Conservation (phyloP, 2,113 vertebrate genomes). For the Pithys albifrons region DNA sequence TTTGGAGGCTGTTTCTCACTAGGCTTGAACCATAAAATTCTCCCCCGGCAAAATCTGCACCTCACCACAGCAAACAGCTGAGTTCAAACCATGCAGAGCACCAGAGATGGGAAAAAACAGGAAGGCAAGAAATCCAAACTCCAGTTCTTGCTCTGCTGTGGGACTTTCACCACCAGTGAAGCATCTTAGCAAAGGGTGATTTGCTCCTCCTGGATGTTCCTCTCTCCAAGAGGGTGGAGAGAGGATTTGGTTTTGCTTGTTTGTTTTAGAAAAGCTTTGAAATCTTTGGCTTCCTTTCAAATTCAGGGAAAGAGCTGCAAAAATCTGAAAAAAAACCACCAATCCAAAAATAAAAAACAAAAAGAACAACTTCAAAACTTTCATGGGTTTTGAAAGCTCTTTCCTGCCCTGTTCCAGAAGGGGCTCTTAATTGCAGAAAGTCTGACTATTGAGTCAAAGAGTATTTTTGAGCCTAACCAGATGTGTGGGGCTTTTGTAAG, state of each 20-base stretch:
- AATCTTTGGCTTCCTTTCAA: conserved; percentile 26
- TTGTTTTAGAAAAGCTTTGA: conserved; percentile 13
- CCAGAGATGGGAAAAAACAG: not conserved
- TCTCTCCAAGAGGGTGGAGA: not conserved
- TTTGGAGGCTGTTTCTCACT: not conserved
- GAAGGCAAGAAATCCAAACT: not conserved
- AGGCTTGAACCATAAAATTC: not conserved
- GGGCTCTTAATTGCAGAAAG: not conserved
- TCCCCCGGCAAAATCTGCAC: not conserved
- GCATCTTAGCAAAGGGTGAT: not conserved
- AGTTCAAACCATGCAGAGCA: not conserved
- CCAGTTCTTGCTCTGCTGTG: not conserved
- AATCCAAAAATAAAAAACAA: not conserved
- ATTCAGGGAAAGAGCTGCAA: not conserved
- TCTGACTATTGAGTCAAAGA: conserved; percentile 1
- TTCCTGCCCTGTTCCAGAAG: conserved; percentile 1
- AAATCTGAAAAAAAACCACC: not conserved
- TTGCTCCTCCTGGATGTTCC: not conserved
- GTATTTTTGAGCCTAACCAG: conserved; percentile 21
- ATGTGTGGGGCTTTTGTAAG: not conserved
- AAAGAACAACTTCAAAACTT: not conserved
- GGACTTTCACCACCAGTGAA: not conserved
- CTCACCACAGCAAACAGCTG: not conserved
- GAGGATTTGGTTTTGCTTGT: not conserved
- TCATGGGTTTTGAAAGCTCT: conserved; percentile 11